Percentiles rank a stretch among this genome's conserved stretches.
Conservation (phyloP, 2,113 vertebrate genomes). For the Gobius niger region DNA sequence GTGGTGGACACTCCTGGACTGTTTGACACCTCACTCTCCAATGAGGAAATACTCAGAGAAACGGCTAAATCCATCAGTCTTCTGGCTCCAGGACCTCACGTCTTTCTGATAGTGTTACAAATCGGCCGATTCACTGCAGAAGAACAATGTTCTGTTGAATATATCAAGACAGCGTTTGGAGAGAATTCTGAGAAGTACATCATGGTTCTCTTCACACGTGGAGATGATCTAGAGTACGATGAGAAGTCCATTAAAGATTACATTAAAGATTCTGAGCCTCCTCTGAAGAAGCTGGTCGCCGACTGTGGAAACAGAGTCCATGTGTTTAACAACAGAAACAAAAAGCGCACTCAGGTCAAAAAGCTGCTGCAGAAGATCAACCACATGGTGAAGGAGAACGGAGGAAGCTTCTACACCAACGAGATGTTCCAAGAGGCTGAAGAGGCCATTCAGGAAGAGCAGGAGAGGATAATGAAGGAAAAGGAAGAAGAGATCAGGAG, state of each 20-base stretch:
- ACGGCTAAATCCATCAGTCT: neutral
- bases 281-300: neutral
- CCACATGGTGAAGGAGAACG: neutral
- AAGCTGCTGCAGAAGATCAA: constrained; percentile 4
- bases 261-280: neutral
- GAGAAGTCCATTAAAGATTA: neutral
- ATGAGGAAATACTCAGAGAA: neutral
- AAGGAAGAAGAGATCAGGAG: neutral
- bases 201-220: neutral
- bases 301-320: neutral
- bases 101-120: neutral
- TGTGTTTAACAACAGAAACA: neutral
- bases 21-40: neutral
- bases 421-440: neutral
- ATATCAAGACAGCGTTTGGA: neutral
- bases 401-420: constrained; percentile 3
- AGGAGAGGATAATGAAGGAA: neutral
- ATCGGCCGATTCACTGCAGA: neutral
- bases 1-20: constrained; percentile 4
- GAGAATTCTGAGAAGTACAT: neutral
- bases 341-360: neutral
- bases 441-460: neutral
- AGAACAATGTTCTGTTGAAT: neutral
- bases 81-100: neutral
- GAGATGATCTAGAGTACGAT: neutral